phyloP scores from a whole-genome alignment of 2,797 vertebrate genomes.

The Buphagus erythrorhynchus region DNA sequence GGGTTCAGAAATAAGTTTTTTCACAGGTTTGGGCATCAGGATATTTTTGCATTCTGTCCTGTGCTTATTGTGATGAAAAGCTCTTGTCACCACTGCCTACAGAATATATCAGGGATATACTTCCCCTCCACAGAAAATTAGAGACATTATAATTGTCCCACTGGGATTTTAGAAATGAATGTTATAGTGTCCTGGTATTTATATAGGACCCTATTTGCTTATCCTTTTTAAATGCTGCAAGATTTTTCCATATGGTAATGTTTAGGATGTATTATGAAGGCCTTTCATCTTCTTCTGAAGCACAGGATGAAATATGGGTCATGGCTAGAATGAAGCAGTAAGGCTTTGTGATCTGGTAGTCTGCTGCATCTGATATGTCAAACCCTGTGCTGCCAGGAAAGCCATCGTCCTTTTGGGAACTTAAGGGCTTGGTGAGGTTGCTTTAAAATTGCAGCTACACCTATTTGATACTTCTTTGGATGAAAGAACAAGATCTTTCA shows the following conservation, averaged over 20 bases:
- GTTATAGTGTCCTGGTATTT: background rate
- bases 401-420: background rate
- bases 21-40: background rate
- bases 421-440: background rate
- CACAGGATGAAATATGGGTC: slow-evolving; percentile 16
- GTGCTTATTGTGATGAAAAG: background rate
- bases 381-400: background rate
- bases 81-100: background rate
- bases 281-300: slow-evolving; percentile 46
- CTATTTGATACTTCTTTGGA: slow-evolving; percentile 6
- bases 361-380: background rate
- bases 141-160: background rate
- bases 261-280: slow-evolving; percentile 39
- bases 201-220: background rate
- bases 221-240: background rate
- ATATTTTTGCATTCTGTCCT: background rate
- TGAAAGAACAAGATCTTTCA: slow-evolving; percentile 44
- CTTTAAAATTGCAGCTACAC: slow-evolving; percentile 20
- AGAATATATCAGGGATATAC: background rate
- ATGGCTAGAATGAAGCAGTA: background rate
- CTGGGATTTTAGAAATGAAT: background rate
- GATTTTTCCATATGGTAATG: slow-evolving; percentile 41
- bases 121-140: background rate
- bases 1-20: background rate
- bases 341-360: background rate